phyloP scores from a whole-genome alignment of 2,888 invertebrate genomes.

The Axea sp. region DNA sequence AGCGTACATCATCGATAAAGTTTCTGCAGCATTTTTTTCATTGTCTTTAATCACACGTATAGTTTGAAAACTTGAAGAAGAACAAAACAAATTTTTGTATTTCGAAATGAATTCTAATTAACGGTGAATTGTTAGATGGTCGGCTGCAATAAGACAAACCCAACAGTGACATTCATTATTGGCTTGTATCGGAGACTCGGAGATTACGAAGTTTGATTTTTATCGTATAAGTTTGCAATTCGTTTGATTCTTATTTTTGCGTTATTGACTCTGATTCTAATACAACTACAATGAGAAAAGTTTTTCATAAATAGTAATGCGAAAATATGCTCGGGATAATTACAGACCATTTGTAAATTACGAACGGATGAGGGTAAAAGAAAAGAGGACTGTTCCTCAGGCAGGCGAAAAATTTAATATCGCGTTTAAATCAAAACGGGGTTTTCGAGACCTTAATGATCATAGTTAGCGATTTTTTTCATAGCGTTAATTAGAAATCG shows the following conservation, averaged over 20 bases:
- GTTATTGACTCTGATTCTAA: slow-evolving; percentile 29
- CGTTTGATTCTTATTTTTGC: slow-evolving; percentile 29
- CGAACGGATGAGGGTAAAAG: background rate
- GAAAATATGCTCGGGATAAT: slow-evolving; percentile 16
- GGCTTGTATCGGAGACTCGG: slow-evolving; percentile 30
- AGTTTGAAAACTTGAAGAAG: no score
- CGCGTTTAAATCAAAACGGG: no score
- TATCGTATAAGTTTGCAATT: slow-evolving; percentile 33
- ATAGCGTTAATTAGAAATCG: slow-evolving; percentile 14
- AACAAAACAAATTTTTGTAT: no score
- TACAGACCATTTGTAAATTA: slow-evolving; percentile 2
- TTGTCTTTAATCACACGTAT: no score
- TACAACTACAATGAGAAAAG: slow-evolving; percentile 4
- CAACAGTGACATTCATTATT: slow-evolving; percentile 14
- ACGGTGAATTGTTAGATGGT: slow-evolving; percentile 21
- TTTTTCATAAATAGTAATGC: slow-evolving; percentile 17
- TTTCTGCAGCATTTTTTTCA: background rate
- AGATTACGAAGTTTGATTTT: slow-evolving; percentile 41
- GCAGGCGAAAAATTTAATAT: no score
- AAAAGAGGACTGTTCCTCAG: no score
- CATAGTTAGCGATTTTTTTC: no score
- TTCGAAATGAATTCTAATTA: slow-evolving; percentile 16
- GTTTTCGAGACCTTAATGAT: no score
- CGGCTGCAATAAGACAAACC: slow-evolving; percentile 23
- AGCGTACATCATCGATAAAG: slow-evolving; percentile 19